phyloP scores from a whole-genome alignment of 2,113 vertebrate species.

The Struthio camelus region DNA sequence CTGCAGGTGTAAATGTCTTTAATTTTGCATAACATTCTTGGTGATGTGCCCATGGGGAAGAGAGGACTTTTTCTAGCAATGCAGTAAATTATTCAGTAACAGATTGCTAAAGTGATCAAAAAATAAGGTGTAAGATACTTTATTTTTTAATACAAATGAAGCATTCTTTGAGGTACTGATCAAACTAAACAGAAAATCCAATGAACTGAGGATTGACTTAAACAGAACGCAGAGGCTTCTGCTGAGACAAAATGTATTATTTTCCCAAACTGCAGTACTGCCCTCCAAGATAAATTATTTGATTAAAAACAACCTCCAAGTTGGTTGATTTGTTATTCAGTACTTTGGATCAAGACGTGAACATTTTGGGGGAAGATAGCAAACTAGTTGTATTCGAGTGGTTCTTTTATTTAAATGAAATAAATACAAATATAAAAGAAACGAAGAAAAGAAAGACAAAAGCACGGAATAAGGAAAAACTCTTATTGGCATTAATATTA shows the following conservation, averaged over 20 bases:
- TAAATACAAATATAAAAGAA: neutral
- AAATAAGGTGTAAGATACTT: neutral
- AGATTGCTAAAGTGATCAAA: constrained; percentile 15
- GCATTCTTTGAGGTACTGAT: neutral
- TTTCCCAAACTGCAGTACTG: neutral
- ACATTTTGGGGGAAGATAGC: constrained; percentile 4
- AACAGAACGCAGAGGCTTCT: neutral
- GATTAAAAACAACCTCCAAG: neutral
- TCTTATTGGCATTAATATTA: neutral
- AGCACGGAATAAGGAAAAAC: constrained; percentile 1
- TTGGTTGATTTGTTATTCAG: neutral
- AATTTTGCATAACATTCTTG: neutral
- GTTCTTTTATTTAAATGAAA: neutral
- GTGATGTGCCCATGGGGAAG: neutral
- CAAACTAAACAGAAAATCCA: constrained; percentile 14
- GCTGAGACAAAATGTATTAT: neutral
- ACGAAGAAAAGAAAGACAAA: neutral
- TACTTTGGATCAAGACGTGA: neutral
- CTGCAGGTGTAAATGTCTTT: neutral
- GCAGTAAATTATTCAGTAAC: constrained; percentile 22
- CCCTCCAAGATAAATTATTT: neutral
- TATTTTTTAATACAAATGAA: neutral
- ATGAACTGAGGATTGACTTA: neutral
- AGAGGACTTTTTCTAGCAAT: neutral
- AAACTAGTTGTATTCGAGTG: neutral